phyloP scores from a whole-genome alignment of 2,888 invertebrate species.

The Magallana nippona region DNA sequence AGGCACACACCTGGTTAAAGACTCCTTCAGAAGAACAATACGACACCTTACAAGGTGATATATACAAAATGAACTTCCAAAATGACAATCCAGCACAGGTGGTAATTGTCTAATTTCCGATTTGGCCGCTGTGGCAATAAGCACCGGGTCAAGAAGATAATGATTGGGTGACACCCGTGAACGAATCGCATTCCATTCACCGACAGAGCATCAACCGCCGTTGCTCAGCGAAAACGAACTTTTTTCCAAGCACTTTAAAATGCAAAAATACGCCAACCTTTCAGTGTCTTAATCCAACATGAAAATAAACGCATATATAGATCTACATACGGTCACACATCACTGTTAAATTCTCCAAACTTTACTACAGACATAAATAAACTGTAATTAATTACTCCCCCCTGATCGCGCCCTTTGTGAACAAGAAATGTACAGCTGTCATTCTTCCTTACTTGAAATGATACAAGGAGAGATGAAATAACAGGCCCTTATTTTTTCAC shows the following conservation, averaged over 20 bases:
- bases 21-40: background rate
- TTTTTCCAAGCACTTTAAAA: background rate
- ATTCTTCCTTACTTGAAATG: background rate
- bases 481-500: background rate
- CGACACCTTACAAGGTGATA: slow-evolving; percentile 14
- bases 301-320: background rate
- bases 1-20: background rate
- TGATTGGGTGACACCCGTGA: background rate
- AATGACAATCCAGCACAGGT: slow-evolving; percentile 1
- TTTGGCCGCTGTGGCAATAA: background rate
- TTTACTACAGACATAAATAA: no score
- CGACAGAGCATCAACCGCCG: background rate
- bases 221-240: slow-evolving; percentile 2
- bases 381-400: no score
- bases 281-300: slow-evolving; percentile 7
- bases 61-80: slow-evolving; percentile 8
- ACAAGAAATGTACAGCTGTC: no score
- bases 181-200: background rate
- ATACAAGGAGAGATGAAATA: background rate
- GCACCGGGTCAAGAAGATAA: background rate
- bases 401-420: no score
- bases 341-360: background rate
- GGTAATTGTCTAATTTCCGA: slow-evolving; percentile 18
- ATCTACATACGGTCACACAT: background rate
- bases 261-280: background rate